phyloP scores from a whole-genome alignment of 1,140 invertebrate genomes.

The Drusus annulatus region DNA sequence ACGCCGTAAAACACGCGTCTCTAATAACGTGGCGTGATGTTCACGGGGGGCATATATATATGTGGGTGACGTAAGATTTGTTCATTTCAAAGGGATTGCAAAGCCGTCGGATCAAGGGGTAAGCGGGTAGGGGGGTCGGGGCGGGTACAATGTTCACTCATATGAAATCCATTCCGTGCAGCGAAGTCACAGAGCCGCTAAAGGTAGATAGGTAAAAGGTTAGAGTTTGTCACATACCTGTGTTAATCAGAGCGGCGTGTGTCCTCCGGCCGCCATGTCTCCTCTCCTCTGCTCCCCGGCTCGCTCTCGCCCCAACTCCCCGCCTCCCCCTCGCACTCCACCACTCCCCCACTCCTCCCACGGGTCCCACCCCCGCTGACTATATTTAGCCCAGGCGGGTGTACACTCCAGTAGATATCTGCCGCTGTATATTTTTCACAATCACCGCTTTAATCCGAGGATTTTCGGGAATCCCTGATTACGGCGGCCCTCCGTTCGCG shows the following conservation, averaged over 20 bases:
- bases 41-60: too few species aligned
- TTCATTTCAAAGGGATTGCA: too few species aligned
- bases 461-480: background rate
- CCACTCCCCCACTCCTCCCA: background rate
- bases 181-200: too few species aligned
- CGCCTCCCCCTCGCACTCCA: conserved; percentile 9
- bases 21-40: too few species aligned
- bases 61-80: too few species aligned
- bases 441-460: conserved; percentile 11
- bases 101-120: too few species aligned
- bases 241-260: conserved; percentile 55
- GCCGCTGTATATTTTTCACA: background rate
- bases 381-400: background rate
- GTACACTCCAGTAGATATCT: background rate
- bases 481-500: background rate
- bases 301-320: background rate
- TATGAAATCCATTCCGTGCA: too few species aligned
- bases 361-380: background rate
- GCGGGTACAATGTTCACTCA: too few species aligned
- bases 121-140: too few species aligned
- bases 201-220: too few species aligned
- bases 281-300: background rate
- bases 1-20: too few species aligned
- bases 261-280: conserved; percentile 49
- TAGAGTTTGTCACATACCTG: conserved; percentile 47